These are phyloP conservation scores for Bombyx mandarina DNA, from an alignment of 1,140 invertebrate species.

Conservation along the genomic window DNA sequence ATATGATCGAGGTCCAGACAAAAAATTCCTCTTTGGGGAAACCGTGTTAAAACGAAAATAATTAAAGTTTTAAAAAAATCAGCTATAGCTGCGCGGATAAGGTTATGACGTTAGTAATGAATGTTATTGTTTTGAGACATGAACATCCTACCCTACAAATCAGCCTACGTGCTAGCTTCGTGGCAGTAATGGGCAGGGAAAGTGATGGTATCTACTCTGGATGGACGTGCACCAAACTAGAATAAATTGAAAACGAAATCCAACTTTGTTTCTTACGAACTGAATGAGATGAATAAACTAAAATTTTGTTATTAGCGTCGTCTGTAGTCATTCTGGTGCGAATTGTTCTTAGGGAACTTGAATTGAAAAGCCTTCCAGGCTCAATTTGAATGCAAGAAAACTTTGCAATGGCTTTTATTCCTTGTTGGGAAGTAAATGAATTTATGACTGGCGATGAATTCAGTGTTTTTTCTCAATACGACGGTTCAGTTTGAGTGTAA, in stretches of 20 bases:
- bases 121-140: too few species aligned
- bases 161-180: too few species aligned
- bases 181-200: too few species aligned
- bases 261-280: background rate
- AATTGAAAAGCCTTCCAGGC: constrained; percentile 51
- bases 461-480: constrained; percentile 12
- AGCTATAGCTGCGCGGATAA: too few species aligned
- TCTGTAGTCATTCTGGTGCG: constrained; percentile 14
- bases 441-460: constrained; percentile 30
- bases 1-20: too few species aligned
- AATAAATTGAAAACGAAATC: background rate
- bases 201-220: too few species aligned
- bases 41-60: too few species aligned
- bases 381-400: constrained; percentile 48
- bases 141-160: too few species aligned
- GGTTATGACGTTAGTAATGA: too few species aligned
- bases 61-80: too few species aligned
- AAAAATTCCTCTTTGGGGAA: too few species aligned
- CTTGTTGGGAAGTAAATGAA: constrained; percentile 52
- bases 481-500: background rate
- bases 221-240: too few species aligned
- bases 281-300: constrained; percentile 9
- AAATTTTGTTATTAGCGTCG: constrained; percentile 20
- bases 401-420: constrained; percentile 28
- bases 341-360: constrained; percentile 40